Evolutionary conservation across 1,140 invertebrate genomes (phyloP).

Genomic region (Tetraneura akinire): DNA sequence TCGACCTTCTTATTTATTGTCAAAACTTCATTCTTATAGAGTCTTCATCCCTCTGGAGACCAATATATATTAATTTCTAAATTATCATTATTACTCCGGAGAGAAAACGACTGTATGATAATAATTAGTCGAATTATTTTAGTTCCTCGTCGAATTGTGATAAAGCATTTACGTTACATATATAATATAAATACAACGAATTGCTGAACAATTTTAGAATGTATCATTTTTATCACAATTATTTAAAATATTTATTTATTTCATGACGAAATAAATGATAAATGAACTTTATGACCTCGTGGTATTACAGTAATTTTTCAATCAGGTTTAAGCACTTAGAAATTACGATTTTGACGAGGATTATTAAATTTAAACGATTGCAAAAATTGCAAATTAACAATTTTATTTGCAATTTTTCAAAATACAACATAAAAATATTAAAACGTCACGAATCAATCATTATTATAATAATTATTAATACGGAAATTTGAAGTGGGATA

Average conservation of each 20-base stretch:
- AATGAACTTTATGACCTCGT: neutral
- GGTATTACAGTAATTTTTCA: neutral
- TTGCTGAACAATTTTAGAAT: neutral
- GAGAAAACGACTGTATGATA: too few relatives aligned
- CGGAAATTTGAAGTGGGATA: too few relatives aligned
- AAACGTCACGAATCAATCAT: too few relatives aligned
- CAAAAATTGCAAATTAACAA: too few relatives aligned
- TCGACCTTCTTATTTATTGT: slow-evolving; percentile 13
- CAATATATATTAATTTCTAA: slow-evolving; percentile 22
- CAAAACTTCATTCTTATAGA: neutral
- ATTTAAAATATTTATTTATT: neutral
- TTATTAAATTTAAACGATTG: too few relatives aligned
- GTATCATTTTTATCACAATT: neutral
- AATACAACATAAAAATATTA: too few relatives aligned
- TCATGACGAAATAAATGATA: neutral
- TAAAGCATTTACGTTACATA: too few relatives aligned
- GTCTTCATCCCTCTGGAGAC: neutral
- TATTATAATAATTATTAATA: too few relatives aligned
- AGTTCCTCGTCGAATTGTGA: neutral
- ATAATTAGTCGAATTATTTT: slow-evolving; percentile 22
- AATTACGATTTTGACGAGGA: neutral
- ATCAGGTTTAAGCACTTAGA: neutral
- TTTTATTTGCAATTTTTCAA: too few relatives aligned
- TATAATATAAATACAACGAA: neutral
- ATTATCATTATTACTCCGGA: neutral